phyloP scores from a whole-genome alignment of 1,140 invertebrate genomes.

The Xylocopa sonorina region DNA sequence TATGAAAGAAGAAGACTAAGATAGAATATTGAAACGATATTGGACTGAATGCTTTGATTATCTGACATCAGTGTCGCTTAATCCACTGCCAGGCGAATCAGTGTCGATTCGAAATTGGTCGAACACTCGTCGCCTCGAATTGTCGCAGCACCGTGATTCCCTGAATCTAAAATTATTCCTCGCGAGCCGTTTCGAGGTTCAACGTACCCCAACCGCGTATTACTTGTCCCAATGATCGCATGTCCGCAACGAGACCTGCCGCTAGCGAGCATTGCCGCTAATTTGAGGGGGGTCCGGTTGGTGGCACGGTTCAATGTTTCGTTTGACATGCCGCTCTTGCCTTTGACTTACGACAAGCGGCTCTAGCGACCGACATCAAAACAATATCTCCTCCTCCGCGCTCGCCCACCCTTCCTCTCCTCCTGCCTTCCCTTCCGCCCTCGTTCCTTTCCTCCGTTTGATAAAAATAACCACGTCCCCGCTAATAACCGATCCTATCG shows the following conservation, averaged over 20 bases:
- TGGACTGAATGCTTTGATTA: no score
- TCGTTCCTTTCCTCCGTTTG: not conserved
- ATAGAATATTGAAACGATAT: no score
- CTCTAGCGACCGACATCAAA: slow-evolving; percentile 39
- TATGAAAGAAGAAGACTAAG: no score
- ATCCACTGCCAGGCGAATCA: no score
- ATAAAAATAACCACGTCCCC: slow-evolving; percentile 28
- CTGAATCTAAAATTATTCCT: slow-evolving; percentile 19
- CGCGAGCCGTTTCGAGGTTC: slow-evolving; percentile 43
- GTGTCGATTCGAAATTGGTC: no score
- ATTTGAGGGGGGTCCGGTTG: slow-evolving; percentile 50
- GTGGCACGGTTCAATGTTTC: slow-evolving; percentile 61
- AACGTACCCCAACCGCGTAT: slow-evolving; percentile 48
- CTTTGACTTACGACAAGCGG: slow-evolving; percentile 49
- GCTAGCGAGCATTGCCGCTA: slow-evolving; percentile 58
- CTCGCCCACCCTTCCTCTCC: not conserved
- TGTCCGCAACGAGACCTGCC: slow-evolving; percentile 55
- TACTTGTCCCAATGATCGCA: slow-evolving; percentile 63
- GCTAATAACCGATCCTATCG: slow-evolving; percentile 27
- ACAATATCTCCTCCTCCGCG: not conserved
- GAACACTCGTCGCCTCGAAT: not conserved
- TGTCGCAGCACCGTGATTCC: slow-evolving; percentile 13
- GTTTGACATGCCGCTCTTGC: slow-evolving; percentile 58
- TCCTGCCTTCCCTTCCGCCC: not conserved
- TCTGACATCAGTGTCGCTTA: no score